Evolutionary conservation across 2,113 vertebrate genomes (phyloP).

Genomic region (Condylura cristata): DNA sequence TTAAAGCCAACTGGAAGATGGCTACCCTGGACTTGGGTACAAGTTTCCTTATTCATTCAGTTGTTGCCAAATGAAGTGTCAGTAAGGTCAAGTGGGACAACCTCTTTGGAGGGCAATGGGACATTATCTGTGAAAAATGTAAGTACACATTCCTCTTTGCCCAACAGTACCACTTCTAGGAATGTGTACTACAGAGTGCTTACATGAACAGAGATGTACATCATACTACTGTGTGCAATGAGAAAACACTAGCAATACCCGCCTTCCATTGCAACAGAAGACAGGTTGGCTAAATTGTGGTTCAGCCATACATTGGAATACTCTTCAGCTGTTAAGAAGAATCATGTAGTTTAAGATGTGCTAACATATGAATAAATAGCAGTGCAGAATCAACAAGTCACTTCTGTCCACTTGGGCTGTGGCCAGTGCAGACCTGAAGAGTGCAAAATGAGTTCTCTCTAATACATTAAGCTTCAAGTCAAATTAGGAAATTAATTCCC

Average conservation of each 20-base stretch:
- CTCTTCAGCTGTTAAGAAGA: not conserved
- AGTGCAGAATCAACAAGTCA: not conserved
- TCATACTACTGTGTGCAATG: not conserved
- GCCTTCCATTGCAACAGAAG: not conserved
- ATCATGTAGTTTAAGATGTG: not conserved
- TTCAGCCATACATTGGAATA: not conserved
- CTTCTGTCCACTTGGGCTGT: not conserved
- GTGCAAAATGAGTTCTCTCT: not conserved
- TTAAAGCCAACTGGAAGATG: not conserved
- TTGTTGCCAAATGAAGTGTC: not conserved
- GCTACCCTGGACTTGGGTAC: not conserved
- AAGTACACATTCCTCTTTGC: not conserved
- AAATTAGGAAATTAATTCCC: not conserved
- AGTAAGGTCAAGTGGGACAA: not conserved
- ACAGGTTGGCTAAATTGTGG: not conserved
- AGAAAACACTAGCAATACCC: not conserved
- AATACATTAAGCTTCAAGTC: not conserved
- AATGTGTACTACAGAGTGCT: not conserved
- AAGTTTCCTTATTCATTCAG: not conserved
- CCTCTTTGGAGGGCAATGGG: not conserved
- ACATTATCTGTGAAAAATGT: slow-evolving; percentile 13
- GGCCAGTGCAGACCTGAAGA: not conserved
- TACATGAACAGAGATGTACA: slow-evolving; percentile 1
- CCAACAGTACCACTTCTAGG: not conserved
- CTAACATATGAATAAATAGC: not conserved